Evolutionary conservation across 1,140 invertebrate species (phyloP).

Genomic region (Rhyzopertha dominica): DNA sequence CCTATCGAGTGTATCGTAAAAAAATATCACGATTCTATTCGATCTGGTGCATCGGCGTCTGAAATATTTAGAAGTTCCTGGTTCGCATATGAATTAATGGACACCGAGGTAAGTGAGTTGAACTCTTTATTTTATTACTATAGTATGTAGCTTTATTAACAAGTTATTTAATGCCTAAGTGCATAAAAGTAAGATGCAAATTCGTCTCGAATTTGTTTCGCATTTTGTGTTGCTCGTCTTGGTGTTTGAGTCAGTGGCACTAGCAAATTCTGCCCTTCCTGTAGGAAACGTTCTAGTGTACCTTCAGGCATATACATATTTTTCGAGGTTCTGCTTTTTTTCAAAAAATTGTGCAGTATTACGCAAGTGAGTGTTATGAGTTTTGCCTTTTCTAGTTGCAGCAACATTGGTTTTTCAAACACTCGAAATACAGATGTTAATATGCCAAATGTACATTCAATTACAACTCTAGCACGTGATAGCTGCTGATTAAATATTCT

Average conservation of each 20-base stretch:
- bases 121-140: slow-evolving; percentile 9
- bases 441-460: background rate
- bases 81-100: slow-evolving; percentile 38
- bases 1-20: slow-evolving; percentile 20
- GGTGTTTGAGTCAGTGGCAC: slow-evolving; percentile 3
- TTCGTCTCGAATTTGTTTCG: slow-evolving; percentile 23
- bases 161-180: slow-evolving; percentile 11
- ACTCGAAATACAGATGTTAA: too few relatives aligned
- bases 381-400: too few relatives aligned
- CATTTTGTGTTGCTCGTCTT: slow-evolving; percentile 14
- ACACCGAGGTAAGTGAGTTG: slow-evolving; percentile 24
- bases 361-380: too few relatives aligned
- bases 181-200: slow-evolving; percentile 20
- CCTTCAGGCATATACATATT: background rate
- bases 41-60: slow-evolving; percentile 24
- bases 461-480: slow-evolving; percentile 16
- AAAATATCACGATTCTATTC: slow-evolving; percentile 24
- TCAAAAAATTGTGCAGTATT: too few relatives aligned
- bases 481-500: slow-evolving; percentile 39
- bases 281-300: slow-evolving; percentile 1
- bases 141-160: slow-evolving; percentile 9
- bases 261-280: slow-evolving; percentile 8
- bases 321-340: slow-evolving; percentile 8
- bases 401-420: too few relatives aligned
- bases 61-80: slow-evolving; percentile 35